A percentile compares a stretch with the other conserved stretches of the same genome.
phyloP scores from a whole-genome alignment of 2,797 vertebrate species.

The Phataginus tetradactyla region DNA sequence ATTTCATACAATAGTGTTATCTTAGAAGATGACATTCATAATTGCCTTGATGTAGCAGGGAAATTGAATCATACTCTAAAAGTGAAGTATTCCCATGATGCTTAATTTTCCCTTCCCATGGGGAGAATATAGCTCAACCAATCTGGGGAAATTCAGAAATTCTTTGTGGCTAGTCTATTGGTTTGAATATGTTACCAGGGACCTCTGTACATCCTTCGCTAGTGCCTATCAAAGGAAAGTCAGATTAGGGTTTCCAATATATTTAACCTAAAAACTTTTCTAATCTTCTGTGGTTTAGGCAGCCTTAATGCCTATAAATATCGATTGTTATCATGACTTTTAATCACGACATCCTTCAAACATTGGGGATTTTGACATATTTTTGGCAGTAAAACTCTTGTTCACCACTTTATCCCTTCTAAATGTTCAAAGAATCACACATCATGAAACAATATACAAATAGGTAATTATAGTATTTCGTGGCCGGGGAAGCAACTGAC shows the following conservation, averaged over 20 bases:
- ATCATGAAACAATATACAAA: background rate
- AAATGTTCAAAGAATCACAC: background rate
- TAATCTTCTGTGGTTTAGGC: background rate
- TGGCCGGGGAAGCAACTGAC: background rate
- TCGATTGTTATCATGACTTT: background rate
- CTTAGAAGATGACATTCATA: background rate
- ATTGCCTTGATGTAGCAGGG: background rate
- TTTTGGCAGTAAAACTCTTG: background rate
- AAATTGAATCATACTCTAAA: constrained; percentile 42
- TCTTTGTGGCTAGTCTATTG: background rate
- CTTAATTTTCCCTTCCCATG: background rate
- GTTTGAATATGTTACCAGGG: background rate
- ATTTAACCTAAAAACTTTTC: background rate
- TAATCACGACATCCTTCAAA: background rate
- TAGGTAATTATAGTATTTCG: background rate
- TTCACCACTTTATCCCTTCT: background rate
- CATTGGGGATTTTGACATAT: background rate
- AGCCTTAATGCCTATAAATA: background rate
- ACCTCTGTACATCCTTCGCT: background rate
- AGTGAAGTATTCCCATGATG: background rate
- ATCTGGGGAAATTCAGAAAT: background rate
- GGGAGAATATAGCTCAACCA: background rate
- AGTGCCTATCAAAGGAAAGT: background rate
- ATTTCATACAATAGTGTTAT: background rate
- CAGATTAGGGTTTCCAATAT: background rate